Conservation (phyloP, 2,797 vertebrate genomes). For the Glyptemys insculpta region DNA sequence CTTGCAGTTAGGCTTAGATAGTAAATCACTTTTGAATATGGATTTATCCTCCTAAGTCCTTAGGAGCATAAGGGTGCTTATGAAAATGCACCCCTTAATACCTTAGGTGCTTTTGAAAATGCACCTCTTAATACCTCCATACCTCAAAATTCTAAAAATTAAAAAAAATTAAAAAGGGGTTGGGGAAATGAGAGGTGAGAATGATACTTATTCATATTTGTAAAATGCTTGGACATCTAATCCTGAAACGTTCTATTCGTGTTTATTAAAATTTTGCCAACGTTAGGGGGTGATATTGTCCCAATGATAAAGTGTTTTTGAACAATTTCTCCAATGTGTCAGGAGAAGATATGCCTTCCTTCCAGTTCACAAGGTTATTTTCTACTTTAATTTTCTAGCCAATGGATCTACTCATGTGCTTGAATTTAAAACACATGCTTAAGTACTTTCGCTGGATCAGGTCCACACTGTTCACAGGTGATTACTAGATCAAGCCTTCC, state of each 20-base stretch:
- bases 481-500: fast-evolving
- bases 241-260: background rate
- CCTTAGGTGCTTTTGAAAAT: background rate
- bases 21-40: background rate
- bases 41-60: background rate
- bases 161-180: no score
- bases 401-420: background rate
- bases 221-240: background rate
- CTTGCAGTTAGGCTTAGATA: background rate
- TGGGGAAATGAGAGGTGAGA: background rate
- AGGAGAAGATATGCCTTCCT: background rate
- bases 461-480: background rate
- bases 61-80: background rate
- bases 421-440: background rate
- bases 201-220: background rate
- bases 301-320: background rate
- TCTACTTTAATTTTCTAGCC: background rate
- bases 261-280: background rate
- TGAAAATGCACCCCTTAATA: no score
- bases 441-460: background rate
- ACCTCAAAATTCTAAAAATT: background rate
- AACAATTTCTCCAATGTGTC: background rate
- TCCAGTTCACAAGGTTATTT: background rate
- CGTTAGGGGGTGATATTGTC: background rate
- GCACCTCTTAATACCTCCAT: background rate